These are phyloP conservation scores for Dryobotodes eremita DNA, from an alignment of 2,888 invertebrate species.

Conservation along the genomic window DNA sequence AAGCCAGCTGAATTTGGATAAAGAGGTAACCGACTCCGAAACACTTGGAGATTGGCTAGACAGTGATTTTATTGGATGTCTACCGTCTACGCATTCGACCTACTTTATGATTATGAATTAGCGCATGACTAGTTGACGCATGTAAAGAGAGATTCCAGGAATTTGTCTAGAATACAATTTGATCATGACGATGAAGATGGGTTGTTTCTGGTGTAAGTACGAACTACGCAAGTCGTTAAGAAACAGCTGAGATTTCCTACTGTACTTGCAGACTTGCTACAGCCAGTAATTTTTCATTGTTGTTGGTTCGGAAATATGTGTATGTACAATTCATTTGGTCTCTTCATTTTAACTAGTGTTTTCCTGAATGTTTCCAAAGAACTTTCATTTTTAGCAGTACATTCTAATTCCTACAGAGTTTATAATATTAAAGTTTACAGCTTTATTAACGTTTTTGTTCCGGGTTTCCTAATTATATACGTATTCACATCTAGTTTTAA, in stretches of 20 bases:
- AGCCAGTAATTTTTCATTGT: constrained; percentile 25
- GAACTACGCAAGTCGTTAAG: constrained; percentile 40
- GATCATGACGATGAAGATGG: constrained; percentile 26
- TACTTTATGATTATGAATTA: constrained; percentile 38
- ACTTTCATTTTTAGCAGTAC: neutral
- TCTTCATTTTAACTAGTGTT: neutral
- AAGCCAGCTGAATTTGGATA: neutral
- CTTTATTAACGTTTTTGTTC: neutral
- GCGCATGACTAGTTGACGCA: constrained; percentile 16
- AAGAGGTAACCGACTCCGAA: constrained; percentile 24
- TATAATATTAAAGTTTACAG: too few relatives aligned
- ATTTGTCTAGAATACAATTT: constrained; percentile 31
- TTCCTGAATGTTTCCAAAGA: neutral
- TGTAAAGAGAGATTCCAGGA: constrained; percentile 10
- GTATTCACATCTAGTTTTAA: neutral
- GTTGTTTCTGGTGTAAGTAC: constrained; percentile 21
- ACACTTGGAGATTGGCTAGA: constrained; percentile 27
- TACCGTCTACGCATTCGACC: constrained; percentile 30
- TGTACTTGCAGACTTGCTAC: constrained; percentile 23
- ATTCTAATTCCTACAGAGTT: neutral
- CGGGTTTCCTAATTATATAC: neutral
- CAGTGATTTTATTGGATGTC: constrained; percentile 32
- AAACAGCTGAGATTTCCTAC: constrained; percentile 39
- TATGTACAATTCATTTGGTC: neutral
- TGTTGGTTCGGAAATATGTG: constrained; percentile 19